Conservation (phyloP, 2,797 vertebrate genomes). For the Crenuchus spilurus region DNA sequence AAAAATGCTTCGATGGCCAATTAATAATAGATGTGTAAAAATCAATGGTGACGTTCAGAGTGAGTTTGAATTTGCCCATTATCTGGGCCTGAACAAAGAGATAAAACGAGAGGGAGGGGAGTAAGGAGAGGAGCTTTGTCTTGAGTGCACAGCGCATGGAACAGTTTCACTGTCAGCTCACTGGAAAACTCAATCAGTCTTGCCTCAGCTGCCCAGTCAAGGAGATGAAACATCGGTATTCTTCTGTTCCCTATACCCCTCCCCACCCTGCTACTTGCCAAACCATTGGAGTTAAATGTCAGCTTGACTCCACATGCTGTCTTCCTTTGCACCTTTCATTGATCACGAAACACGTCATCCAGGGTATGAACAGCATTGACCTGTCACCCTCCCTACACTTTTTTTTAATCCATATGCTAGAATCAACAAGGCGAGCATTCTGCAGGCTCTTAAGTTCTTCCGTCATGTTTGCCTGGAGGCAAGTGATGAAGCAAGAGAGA, state of each 20-base stretch:
- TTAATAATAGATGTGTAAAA: constrained; percentile 58
- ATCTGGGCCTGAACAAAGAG: constrained; percentile 24
- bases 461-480: constrained; percentile 40
- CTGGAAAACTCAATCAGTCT: constrained; percentile 65
- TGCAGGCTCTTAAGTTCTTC: constrained; percentile 10
- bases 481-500: constrained; percentile 32
- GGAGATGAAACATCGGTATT: constrained; percentile 44
- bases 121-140: constrained; percentile 38
- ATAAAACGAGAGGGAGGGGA: constrained; percentile 10
- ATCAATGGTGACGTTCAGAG: constrained; percentile 38
- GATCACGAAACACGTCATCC: constrained; percentile 62
- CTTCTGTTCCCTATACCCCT: neutral
- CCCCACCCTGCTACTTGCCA: neutral
- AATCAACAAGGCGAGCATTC: neutral
- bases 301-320: constrained; percentile 59
- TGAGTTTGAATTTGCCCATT: constrained; percentile 29
- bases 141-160: constrained; percentile 24
- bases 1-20: constrained; percentile 45
- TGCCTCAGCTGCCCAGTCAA: constrained; percentile 25
- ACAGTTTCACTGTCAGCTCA: constrained; percentile 53
- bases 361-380: constrained; percentile 39
- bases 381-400: constrained; percentile 51
- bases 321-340: constrained; percentile 48
- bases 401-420: constrained; percentile 18
- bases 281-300: constrained; percentile 59